Evolutionary conservation across 2,888 invertebrate species (phyloP).

Genomic region (Eilema caniola): DNA sequence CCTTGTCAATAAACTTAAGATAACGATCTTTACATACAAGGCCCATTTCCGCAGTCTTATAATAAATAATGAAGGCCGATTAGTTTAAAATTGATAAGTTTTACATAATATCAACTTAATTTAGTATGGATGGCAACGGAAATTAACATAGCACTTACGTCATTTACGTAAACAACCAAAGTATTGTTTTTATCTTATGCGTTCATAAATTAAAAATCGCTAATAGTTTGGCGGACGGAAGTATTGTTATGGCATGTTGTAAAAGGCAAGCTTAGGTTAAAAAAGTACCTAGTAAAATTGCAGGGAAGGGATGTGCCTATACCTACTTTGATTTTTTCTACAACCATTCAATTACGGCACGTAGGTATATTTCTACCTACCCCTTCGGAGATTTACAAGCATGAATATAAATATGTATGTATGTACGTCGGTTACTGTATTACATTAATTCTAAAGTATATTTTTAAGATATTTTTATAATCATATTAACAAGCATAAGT

Average conservation of each 20-base stretch:
- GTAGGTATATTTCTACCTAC: too few relatives aligned
- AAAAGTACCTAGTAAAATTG: neutral
- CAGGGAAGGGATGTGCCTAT: neutral
- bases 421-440: too few relatives aligned
- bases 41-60: slow-evolving; percentile 4
- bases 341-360: too few relatives aligned
- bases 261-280: neutral
- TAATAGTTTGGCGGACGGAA: neutral
- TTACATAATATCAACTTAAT: slow-evolving; percentile 9
- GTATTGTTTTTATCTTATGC: neutral
- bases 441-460: neutral
- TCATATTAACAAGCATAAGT: neutral
- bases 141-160: slow-evolving; percentile 16
- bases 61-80: neutral
- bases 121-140: slow-evolving; percentile 14
- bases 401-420: too few relatives aligned
- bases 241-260: neutral
- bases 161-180: slow-evolving; percentile 6
- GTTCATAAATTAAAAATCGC: neutral
- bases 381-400: too few relatives aligned
- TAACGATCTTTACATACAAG: neutral
- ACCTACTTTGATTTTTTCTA: neutral
- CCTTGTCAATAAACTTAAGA: neutral
- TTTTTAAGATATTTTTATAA: neutral
- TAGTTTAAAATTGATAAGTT: slow-evolving; percentile 7